Evolutionary conservation across 2,797 vertebrate species (phyloP).

Genomic region (Malurus leucopterus): DNA sequence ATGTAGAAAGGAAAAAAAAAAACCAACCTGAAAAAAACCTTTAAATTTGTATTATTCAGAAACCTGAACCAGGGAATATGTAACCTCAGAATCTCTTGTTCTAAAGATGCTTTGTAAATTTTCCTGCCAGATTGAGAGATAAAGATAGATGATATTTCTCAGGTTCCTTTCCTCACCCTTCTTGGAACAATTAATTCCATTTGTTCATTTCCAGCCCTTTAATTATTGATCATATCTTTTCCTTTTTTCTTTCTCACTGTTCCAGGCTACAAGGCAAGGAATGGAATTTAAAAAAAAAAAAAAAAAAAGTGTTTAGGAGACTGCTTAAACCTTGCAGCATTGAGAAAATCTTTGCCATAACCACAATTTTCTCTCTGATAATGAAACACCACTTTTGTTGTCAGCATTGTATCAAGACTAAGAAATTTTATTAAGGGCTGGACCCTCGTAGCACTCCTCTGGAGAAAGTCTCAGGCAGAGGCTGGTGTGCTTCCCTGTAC

Average conservation of each 20-base stretch:
- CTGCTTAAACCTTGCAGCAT: not conserved
- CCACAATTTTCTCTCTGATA: not conserved
- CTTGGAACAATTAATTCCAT: conserved; percentile 42
- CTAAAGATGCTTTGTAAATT: conserved; percentile 20
- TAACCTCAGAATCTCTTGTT: conserved; percentile 4
- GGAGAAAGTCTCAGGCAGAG: not conserved
- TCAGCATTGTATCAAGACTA: not conserved
- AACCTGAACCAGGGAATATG: conserved; percentile 6
- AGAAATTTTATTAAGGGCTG: not conserved
- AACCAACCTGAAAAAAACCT: not conserved
- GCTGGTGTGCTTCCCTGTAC: not conserved
- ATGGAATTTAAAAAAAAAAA: not conserved
- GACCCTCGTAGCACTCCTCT: not conserved
- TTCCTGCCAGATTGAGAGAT: conserved; percentile 27
- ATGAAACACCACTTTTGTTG: not conserved
- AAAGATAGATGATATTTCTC: conserved; percentile 44
- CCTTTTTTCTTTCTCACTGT: conserved; percentile 9
- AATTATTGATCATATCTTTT: conserved; percentile 33
- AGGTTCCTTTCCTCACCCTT: conserved; percentile 26
- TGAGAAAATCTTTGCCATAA: not conserved
- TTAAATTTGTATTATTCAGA: not conserved
- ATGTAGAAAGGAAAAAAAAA: not conserved
- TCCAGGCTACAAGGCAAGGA: not conserved
- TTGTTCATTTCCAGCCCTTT: conserved; percentile 41
- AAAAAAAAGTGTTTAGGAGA: not conserved